Base-by-base conservation (phyloP, 1,140 invertebrate species). In the Asbolus verrucosus region DNA sequence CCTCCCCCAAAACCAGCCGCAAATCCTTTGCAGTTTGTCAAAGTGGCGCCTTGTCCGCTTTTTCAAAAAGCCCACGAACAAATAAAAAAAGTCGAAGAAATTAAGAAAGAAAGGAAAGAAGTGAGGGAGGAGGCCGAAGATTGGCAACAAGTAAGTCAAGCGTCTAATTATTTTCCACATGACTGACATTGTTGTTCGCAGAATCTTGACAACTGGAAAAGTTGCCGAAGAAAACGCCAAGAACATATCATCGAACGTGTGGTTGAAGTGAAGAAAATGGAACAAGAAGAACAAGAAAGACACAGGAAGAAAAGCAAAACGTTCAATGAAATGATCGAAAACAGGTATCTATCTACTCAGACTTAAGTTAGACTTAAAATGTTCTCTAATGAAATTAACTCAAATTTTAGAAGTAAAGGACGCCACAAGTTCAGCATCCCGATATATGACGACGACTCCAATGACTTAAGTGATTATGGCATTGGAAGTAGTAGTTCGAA, bases 131-230 rank as follows among this genome's bases (percentile, higher is more conserved):
- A 95, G 74, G 91, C 92, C 41, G 93, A 94, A 81, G 94, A 96
- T 78, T 97, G 95, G 95, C 94, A 96, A 84, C 91, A 91, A 84
- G 94, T 96, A 83, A 90, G 90, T 38, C 16, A 19, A 6, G 6
- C 4, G 15, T 62, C 19, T 33, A 36, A 3, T 14, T 16, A 14
- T 62, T 39, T 33, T 6, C 8, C n/a, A 33, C 21, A 27, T 38
- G 41, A 41, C 2, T 62, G 39, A 27, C 27, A 36, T 39, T 59
- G 18, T 39, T 68, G 11, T 79, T 6, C 24, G 24, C 82, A 95
- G 93, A 96, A 96, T 84, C 84, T 96, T 83, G 93, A 96, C 82
- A 95, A 94, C 83, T 96, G 94, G 94, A 96, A 96, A 83, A 93
- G 91, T 71, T 94, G 91, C 70, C 86, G 94, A 75, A 89, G 93